Conservation (phyloP, 2,888 invertebrate genomes). For the Melangyna quadrimaculata region DNA sequence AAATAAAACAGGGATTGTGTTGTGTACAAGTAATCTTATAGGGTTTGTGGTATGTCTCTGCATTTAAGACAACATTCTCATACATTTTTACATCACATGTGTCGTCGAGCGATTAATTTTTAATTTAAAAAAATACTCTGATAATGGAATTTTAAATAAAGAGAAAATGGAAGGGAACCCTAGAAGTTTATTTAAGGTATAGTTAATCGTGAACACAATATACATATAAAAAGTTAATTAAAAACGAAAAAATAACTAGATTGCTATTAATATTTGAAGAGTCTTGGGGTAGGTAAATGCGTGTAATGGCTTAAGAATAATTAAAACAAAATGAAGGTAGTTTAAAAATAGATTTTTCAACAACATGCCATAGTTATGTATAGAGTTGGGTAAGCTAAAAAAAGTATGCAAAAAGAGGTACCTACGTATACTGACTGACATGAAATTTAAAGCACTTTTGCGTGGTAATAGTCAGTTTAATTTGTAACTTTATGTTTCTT, state of each 20-base stretch:
- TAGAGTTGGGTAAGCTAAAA: neutral
- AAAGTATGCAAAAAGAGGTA: neutral
- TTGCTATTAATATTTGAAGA: neutral
- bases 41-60: no score
- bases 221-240: slow-evolving; percentile 23
- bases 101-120: slow-evolving; percentile 6
- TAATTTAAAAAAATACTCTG: slow-evolving; percentile 1
- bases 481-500: neutral
- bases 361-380: neutral
- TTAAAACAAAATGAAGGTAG: neutral
- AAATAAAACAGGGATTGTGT: slow-evolving; percentile 12
- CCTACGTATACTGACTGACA: no score
- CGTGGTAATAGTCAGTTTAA: slow-evolving; percentile 1
- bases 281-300: neutral
- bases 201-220: slow-evolving; percentile 9
- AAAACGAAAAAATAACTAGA: neutral
- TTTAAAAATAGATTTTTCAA: slow-evolving; percentile 6
- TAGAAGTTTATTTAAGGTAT: neutral
- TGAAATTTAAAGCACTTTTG: neutral
- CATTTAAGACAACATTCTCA: slow-evolving; percentile 2
- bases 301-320: neutral
- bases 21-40: neutral
- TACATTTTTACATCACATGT: neutral
- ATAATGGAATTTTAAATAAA: slow-evolving; percentile 25
- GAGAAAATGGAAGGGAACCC: neutral